Percentiles rank a stretch among this genome's conserved stretches.
Evolutionary conservation across 2,888 invertebrate genomes (phyloP).

Genomic region (Sarcophaga rosellei): DNA sequence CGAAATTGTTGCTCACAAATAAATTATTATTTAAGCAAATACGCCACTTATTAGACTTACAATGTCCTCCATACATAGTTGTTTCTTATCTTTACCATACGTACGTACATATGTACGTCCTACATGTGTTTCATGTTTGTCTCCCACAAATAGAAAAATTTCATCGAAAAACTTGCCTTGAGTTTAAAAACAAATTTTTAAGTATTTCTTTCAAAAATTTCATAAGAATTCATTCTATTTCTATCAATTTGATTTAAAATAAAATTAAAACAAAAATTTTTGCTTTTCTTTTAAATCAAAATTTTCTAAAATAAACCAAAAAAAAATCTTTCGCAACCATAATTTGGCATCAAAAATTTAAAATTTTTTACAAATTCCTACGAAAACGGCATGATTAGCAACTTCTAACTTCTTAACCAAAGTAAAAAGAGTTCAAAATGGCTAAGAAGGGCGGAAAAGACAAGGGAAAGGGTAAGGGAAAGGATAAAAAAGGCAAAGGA

Average conservation of each 20-base stretch:
- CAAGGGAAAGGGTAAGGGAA: conserved; percentile 57
- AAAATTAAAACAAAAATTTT: neutral
- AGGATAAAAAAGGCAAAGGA: conserved; percentile 65
- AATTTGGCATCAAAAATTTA: neutral
- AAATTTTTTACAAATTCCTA: neutral
- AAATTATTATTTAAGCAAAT: too few species aligned
- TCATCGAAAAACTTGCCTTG: too few species aligned
- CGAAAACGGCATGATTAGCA: neutral
- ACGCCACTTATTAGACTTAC: too few species aligned
- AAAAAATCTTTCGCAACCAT: neutral
- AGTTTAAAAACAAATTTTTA: neutral
- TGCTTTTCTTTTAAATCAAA: neutral
- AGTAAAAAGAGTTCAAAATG: conserved; percentile 35
- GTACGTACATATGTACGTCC: too few species aligned
- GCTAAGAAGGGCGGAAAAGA: conserved; percentile 68
- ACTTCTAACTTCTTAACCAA: neutral
- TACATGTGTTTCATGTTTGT: neutral
- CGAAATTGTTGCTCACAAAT: too few species aligned
- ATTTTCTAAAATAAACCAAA: neutral
- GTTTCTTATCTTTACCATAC: too few species aligned
- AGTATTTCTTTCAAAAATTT: neutral
- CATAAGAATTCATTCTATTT: neutral
- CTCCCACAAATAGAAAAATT: neutral
- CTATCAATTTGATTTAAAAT: neutral
- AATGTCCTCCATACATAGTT: too few species aligned